A percentile compares a stretch with the other conserved stretches of the same genome.
phyloP scores from a whole-genome alignment of 1,140 invertebrate genomes.

The Zaprionus kolodkinae region DNA sequence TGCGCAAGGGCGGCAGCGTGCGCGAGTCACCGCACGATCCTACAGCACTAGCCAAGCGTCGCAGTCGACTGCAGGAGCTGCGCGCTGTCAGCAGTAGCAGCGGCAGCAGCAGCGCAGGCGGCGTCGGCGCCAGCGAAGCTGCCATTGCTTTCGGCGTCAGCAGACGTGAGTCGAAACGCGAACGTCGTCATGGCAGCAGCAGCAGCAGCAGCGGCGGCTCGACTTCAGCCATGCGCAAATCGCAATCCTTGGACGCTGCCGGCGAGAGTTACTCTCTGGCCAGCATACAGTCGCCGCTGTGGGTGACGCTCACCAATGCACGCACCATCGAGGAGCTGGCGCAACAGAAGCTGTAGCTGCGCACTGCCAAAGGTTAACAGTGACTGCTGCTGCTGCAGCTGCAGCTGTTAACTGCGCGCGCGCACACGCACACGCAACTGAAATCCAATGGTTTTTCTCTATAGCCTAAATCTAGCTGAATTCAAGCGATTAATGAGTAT shows the following conservation, averaged over 20 bases:
- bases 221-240: conserved; percentile 62
- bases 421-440: background rate
- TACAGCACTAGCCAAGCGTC: conserved; percentile 59
- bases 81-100: conserved; percentile 57
- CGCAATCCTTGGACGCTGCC: conserved; percentile 68
- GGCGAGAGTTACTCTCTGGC: conserved; percentile 69
- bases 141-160: conserved; percentile 49
- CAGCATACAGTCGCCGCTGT: conserved; percentile 86
- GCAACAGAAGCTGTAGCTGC: conserved; percentile 66
- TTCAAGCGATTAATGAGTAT: background rate
- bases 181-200: conserved; percentile 37
- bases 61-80: conserved; percentile 67
- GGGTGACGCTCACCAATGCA: conserved; percentile 88
- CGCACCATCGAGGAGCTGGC: conserved; percentile 85
- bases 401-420: conserved; percentile 23
- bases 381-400: conserved; percentile 9
- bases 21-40: conserved; percentile 52
- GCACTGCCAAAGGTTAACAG: background rate
- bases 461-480: conserved; percentile 15
- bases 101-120: background rate
- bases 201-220: conserved; percentile 19
- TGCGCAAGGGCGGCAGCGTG: conserved; percentile 63
- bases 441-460: conserved; percentile 41
- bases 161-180: conserved; percentile 61
- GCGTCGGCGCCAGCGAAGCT: conserved; percentile 41